A percentile compares a stretch with the other conserved stretches of the same genome.
Evolutionary conservation across 2,113 vertebrate genomes (phyloP).

Genomic region (Cyphomyrus discorhynchus): DNA sequence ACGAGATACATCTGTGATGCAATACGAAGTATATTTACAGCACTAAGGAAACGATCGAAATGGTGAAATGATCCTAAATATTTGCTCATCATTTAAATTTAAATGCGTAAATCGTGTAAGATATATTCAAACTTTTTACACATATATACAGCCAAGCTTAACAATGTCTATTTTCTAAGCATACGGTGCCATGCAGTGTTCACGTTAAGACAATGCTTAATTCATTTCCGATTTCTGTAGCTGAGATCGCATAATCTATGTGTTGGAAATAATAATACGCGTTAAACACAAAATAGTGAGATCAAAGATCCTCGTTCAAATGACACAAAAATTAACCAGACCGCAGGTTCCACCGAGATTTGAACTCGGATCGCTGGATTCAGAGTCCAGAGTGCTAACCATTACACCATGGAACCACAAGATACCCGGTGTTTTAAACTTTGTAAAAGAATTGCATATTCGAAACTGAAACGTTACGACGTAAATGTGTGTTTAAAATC

Average conservation of each 20-base stretch:
- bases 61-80: neutral
- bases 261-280: neutral
- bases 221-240: neutral
- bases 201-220: neutral
- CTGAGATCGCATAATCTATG: neutral
- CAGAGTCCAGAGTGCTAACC: constrained; percentile 78
- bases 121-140: neutral
- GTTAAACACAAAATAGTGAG: neutral
- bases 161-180: neutral
- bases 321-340: neutral
- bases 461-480: accelerated
- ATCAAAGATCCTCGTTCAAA: neutral
- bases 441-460: neutral
- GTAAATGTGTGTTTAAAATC: neutral
- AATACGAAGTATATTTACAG: neutral
- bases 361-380: constrained; percentile 74
- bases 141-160: neutral
- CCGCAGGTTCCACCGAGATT: constrained; percentile 64
- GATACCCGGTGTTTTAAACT: accelerated
- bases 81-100: neutral
- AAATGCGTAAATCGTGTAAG: neutral
- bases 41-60: neutral
- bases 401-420: constrained; percentile 70
- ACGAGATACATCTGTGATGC: neutral
- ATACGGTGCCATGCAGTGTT: neutral